phyloP scores from a whole-genome alignment of 37 sponge, comb jelly and placozoan genomes.

The Agelas oroides region DNA sequence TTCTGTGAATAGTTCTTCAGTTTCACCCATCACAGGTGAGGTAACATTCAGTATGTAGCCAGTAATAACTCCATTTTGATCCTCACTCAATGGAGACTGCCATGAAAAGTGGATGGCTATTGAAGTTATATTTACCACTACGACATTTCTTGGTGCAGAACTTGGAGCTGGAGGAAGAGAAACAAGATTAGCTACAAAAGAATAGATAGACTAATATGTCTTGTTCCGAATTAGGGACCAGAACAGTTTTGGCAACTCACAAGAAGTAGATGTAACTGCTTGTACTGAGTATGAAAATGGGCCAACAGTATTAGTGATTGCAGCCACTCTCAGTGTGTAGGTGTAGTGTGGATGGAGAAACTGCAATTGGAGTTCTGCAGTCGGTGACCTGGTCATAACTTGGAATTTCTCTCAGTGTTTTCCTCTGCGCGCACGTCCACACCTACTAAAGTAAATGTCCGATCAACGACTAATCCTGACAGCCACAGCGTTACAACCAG shows the following conservation, averaged over 20 bases:
- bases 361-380: neutral
- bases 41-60: conserved; percentile 9
- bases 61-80: conserved; percentile 23
- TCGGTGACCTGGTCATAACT: neutral
- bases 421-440: no score
- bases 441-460: no score
- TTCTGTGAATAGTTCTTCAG: neutral
- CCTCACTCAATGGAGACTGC: neutral
- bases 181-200: no score
- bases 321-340: conserved; percentile 11
- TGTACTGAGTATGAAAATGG: no score
- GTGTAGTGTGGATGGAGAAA: conserved; percentile 5
- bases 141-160: conserved; percentile 7
- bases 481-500: no score
- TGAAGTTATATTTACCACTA: neutral
- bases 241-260: no score
- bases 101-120: neutral
- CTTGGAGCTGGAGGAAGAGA: conserved; percentile 7
- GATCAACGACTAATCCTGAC: no score
- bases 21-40: conserved; percentile 1
- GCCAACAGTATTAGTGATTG: neutral
- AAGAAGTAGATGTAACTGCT: no score
- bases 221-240: no score
- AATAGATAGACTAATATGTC: no score
- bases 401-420: no score